Conservation (phyloP, 35 echinoderm and acorn worm genomes). For the Holothuria glaberrima region DNA sequence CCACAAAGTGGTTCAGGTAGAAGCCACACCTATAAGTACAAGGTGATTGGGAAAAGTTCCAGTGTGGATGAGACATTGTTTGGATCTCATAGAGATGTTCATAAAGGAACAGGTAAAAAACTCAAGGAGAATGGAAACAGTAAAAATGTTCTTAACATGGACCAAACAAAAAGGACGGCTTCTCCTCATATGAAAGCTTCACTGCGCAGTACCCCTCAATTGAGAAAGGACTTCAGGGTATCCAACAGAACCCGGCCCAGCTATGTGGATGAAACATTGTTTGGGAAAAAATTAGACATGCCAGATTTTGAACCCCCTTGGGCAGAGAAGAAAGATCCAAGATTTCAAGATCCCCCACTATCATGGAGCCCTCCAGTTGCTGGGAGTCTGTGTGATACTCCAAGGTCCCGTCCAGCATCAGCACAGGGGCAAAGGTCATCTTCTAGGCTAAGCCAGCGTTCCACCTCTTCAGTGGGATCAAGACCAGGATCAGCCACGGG, state of each 20-base stretch:
- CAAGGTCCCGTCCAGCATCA: slow-evolving; percentile 64
- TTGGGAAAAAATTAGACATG: slow-evolving; percentile 73
- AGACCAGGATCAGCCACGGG: slow-evolving; percentile 25
- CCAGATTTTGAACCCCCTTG: slow-evolving; percentile 90
- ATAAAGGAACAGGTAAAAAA: slow-evolving; percentile 30
- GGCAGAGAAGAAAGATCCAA: slow-evolving; percentile 79
- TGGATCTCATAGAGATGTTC: slow-evolving; percentile 62
- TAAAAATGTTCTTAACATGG: neutral
- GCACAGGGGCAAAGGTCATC: neutral
- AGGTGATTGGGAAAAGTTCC: slow-evolving; percentile 61
- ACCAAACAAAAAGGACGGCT: neutral
- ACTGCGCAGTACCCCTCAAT: slow-evolving; percentile 26
- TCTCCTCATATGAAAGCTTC: slow-evolving; percentile 69
- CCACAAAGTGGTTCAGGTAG: neutral
- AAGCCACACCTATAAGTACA: slow-evolving; percentile 80
- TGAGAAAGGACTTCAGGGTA: slow-evolving; percentile 54
- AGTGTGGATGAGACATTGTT: slow-evolving; percentile 93
- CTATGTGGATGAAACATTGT: slow-evolving; percentile 92
- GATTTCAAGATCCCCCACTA: slow-evolving; percentile 49
- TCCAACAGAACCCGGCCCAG: slow-evolving; percentile 44
- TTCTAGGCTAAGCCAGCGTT: slow-evolving; percentile 27
- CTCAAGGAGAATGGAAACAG: neutral
- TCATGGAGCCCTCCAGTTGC: slow-evolving; percentile 87
- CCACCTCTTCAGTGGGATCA: slow-evolving; percentile 28
- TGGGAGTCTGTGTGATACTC: slow-evolving; percentile 74